These are phyloP conservation scores for Alauda arvensis DNA, from an alignment of 2,797 vertebrate genomes.

Conservation along the genomic window DNA sequence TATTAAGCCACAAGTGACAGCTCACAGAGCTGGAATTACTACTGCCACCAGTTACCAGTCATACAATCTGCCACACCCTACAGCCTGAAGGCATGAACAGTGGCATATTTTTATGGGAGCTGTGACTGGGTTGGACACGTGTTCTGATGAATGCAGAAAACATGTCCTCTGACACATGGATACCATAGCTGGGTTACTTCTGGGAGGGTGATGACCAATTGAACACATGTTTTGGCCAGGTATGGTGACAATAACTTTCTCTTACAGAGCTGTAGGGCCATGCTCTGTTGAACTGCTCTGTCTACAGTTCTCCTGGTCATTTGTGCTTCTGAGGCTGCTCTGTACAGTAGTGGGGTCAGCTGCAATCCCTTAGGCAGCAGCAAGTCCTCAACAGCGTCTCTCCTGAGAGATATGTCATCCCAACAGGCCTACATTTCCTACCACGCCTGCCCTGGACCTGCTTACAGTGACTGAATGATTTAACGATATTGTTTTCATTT, in stretches of 20 bases:
- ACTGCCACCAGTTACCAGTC: background rate
- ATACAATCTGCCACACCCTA: background rate
- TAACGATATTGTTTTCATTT: background rate
- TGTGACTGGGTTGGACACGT: background rate
- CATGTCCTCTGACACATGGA: fast-evolving
- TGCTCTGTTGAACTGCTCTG: background rate
- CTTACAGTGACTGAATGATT: background rate
- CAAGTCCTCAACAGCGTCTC: background rate
- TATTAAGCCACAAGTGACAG: background rate
- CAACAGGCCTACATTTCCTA: background rate
- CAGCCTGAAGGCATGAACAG: background rate
- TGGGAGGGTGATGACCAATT: background rate
- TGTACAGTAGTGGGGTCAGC: background rate
- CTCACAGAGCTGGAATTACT: background rate
- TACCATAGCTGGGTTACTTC: background rate
- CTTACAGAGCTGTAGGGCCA: fast-evolving
- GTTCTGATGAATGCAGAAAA: background rate
- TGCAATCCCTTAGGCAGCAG: background rate
- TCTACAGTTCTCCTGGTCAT: fast-evolving
- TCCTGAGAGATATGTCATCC: fast-evolving
- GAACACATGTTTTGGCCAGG: background rate
- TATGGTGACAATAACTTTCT: fast-evolving
- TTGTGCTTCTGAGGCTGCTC: fast-evolving
- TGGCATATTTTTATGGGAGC: background rate
- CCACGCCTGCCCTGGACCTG: fast-evolving